phyloP scores from a whole-genome alignment of 2,797 vertebrate species.

The Sarcophilus harrisii region DNA sequence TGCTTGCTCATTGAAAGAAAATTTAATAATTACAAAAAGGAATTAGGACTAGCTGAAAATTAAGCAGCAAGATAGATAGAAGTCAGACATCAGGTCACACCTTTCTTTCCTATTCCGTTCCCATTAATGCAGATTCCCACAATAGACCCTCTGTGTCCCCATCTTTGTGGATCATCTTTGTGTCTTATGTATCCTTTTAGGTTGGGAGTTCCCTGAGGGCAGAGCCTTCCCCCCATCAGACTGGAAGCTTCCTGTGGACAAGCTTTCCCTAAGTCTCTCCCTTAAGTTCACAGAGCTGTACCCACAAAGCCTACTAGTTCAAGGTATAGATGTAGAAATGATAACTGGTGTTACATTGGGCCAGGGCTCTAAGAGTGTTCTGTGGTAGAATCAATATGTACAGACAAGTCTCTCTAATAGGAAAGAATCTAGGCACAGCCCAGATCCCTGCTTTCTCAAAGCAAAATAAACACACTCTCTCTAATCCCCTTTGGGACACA shows the following conservation, averaged over 20 bases:
- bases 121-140: not conserved
- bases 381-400: conserved; percentile 35
- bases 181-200: not conserved
- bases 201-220: not conserved
- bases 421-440: conserved; percentile 51
- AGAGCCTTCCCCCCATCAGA: not conserved
- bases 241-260: not conserved
- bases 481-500: not conserved
- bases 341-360: not conserved
- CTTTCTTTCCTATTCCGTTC: not conserved
- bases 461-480: conserved; percentile 46
- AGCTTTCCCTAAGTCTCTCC: not conserved
- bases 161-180: not conserved
- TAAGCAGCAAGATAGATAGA: not conserved
- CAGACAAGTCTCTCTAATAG: conserved; percentile 52
- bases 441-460: conserved; percentile 63
- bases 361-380: not conserved
- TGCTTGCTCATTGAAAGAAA: not conserved
- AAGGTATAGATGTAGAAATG: not conserved
- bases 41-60: not conserved
- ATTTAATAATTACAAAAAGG: not conserved
- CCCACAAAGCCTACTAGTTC: not conserved
- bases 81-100: not conserved
- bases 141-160: not conserved
- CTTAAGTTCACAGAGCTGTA: not conserved